These are phyloP conservation scores for Tenualosa thibaudeaui DNA, from an alignment of 2,797 vertebrate species.

Conservation along the genomic window DNA sequence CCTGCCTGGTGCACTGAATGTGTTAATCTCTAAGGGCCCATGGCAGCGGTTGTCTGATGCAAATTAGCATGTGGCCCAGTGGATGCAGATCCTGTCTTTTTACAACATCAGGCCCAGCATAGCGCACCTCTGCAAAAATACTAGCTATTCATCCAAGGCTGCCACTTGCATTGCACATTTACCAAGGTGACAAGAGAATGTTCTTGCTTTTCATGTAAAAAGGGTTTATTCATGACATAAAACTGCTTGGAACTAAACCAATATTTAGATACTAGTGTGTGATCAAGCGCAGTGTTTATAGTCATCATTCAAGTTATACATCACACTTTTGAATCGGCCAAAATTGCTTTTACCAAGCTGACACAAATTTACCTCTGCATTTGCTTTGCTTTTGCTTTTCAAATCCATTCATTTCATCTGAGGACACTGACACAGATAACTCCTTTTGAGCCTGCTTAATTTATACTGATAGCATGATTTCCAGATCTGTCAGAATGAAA, in stretches of 20 bases:
- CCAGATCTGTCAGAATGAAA: not conserved
- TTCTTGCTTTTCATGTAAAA: not conserved
- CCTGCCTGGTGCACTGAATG: not conserved
- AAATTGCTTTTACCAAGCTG: not conserved
- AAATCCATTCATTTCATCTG: not conserved
- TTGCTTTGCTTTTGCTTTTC: not conserved
- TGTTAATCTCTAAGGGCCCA: not conserved
- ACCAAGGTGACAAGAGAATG: not conserved
- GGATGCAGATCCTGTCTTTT: not conserved
- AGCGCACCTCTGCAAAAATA: not conserved
- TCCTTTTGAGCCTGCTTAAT: not conserved
- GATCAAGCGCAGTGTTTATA: not conserved
- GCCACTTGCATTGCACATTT: not conserved
- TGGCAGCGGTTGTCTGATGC: not conserved
- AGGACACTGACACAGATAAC: not conserved
- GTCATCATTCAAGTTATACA: not conserved
- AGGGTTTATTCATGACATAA: not conserved
- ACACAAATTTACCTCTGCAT: not conserved
- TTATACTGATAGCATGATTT: not conserved
- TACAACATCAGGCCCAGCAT: not conserved
- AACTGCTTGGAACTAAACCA: not conserved
- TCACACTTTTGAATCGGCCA: not conserved
- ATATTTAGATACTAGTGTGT: not conserved
- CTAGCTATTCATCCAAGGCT: not conserved
- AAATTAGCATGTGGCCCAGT: not conserved